These are phyloP conservation scores for Apocrypta bakeri DNA, from an alignment of 1,140 invertebrate species.

Conservation along the genomic window DNA sequence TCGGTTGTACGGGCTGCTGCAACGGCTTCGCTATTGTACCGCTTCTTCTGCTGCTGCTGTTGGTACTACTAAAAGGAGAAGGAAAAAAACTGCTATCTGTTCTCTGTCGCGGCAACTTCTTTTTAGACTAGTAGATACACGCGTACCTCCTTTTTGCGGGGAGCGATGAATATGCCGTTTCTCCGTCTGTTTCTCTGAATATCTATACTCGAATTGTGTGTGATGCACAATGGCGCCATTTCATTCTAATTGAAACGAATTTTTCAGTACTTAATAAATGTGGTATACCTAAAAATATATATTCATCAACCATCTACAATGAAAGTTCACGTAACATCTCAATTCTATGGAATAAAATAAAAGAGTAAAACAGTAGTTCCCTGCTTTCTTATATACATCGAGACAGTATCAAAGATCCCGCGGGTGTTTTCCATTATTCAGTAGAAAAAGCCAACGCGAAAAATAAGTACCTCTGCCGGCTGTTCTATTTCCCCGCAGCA, in stretches of 20 bases:
- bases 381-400: neutral
- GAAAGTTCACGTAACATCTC: neutral
- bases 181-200: neutral
- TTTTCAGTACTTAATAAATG: no score
- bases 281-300: no score
- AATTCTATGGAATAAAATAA: neutral
- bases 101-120: neutral
- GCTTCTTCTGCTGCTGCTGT: no score
- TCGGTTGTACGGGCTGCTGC: conserved; percentile 2
- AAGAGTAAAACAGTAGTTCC: neutral
- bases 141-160: neutral
- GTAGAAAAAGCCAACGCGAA: neutral
- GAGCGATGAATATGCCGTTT: no score
- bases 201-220: neutral
- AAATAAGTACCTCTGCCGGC: conserved; percentile 24
- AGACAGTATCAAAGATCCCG: neutral
- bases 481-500: neutral
- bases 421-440: conserved; percentile 36
- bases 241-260: neutral
- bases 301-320: neutral
- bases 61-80: no score
- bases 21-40: neutral
- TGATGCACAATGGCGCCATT: no score
- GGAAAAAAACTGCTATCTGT: conserved; percentile 30
- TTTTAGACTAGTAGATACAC: neutral